phyloP scores from a whole-genome alignment of 2,888 invertebrate species.

The Saturnia pavonia region DNA sequence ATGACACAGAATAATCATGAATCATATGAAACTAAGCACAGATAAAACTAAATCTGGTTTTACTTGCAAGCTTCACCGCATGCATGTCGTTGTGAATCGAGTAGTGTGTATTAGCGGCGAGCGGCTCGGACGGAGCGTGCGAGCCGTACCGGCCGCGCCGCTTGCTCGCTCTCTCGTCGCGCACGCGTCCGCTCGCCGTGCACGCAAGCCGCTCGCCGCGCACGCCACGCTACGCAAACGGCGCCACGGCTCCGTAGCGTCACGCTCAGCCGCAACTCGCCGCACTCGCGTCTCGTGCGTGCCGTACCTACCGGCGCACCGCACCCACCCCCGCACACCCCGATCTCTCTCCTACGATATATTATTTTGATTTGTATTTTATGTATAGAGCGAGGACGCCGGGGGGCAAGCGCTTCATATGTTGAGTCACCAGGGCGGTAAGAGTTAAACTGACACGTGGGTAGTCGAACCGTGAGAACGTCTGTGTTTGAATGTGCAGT shows the following conservation, averaged over 20 bases:
- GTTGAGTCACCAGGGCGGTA: constrained; percentile 97
- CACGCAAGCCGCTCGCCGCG: constrained; percentile 38
- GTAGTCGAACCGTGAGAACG: constrained; percentile 80
- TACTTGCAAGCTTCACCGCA: constrained; percentile 81
- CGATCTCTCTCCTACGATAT: constrained; percentile 79
- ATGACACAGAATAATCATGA: constrained; percentile 80
- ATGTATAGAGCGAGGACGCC: constrained; percentile 94
- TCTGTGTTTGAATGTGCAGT: constrained; percentile 82
- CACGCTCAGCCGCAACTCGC: constrained; percentile 46
- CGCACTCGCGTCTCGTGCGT: constrained; percentile 39
- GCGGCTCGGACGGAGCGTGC: constrained; percentile 21
- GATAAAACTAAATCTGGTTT: constrained; percentile 80
- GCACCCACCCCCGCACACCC: constrained; percentile 73
- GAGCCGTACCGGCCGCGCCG: neutral
- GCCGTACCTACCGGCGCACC: constrained; percentile 56
- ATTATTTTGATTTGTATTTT: constrained; percentile 82
- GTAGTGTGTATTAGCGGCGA: constrained; percentile 61
- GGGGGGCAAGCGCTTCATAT: constrained; percentile 94
- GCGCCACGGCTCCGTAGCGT: constrained; percentile 31
- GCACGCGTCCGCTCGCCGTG: constrained; percentile 37
- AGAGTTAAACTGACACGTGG: constrained; percentile 83
- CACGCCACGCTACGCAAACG: constrained; percentile 42
- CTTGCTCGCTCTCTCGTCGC: constrained; percentile 28
- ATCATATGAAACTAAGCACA: constrained; percentile 81
- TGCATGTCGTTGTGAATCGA: constrained; percentile 78